Conservation (phyloP, 2,113 vertebrate species). For the Varanus komodoensis region DNA sequence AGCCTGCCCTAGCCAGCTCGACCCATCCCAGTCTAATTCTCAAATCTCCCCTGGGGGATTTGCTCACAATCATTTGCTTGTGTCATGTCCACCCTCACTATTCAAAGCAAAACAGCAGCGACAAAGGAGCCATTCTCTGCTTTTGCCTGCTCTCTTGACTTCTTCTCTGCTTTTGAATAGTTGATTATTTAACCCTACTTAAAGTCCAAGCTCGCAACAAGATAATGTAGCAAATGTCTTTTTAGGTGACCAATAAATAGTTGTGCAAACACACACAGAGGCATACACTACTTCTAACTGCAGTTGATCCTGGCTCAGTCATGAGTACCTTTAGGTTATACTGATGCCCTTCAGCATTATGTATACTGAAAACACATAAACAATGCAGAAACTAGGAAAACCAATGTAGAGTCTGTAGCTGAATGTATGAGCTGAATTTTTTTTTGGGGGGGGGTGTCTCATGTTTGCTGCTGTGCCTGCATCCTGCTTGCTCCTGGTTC, state of each 20-base stretch:
- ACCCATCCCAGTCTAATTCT: background rate
- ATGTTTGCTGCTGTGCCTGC: too few species aligned
- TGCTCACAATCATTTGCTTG: background rate
- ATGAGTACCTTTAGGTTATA: background rate
- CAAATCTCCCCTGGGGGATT: background rate
- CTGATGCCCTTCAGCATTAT: background rate
- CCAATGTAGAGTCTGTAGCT: background rate
- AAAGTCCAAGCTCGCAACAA: background rate
- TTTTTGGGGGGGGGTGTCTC: background rate
- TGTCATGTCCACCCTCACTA: background rate
- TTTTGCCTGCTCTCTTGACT: background rate
- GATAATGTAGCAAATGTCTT: slow-evolving; percentile 30
- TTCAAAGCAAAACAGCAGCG: background rate
- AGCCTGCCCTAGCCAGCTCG: too few species aligned
- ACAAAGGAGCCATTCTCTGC: background rate
- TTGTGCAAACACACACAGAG: background rate
- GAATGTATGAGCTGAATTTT: background rate
- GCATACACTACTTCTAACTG: background rate
- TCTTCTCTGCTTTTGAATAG: background rate
- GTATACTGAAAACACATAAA: background rate
- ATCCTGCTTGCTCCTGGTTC: too few species aligned
- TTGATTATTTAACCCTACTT: background rate
- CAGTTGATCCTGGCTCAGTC: background rate
- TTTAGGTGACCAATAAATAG: background rate
- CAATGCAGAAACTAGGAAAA: background rate